Conservation (phyloP, 1,140 invertebrate genomes). For the Diorhabda elongata region DNA sequence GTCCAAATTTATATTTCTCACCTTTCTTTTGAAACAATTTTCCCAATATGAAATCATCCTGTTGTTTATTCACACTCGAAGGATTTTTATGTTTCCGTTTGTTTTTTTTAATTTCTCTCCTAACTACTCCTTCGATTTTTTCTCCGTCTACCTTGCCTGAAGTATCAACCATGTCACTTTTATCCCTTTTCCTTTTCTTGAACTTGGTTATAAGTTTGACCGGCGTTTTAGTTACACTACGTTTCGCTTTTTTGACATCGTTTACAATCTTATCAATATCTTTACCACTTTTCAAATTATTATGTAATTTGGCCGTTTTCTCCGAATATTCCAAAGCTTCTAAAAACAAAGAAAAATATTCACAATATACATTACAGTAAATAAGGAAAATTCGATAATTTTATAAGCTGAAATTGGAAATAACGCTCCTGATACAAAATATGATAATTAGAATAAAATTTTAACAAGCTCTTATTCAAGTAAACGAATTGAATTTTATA, state of each 20-base stretch:
- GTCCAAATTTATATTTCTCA: not conserved
- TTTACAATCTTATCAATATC: conserved; percentile 22
- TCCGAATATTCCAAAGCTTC: conserved; percentile 53
- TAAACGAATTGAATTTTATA: not conserved
- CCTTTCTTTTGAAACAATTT: conserved; percentile 55
- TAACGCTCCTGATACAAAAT: too few species aligned
- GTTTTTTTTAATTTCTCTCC: conserved; percentile 37
- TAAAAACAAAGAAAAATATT: not conserved
- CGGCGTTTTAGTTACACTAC: conserved; percentile 29
- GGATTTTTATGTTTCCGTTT: conserved; percentile 24
- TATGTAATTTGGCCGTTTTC: conserved; percentile 50
- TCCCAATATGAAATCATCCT: conserved; percentile 57
- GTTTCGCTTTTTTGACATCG: conserved; percentile 18
- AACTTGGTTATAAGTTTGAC: conserved; percentile 7
- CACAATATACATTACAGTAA: too few species aligned
- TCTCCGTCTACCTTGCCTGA: conserved; percentile 43
- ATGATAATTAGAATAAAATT: too few species aligned
- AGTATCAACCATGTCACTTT: conserved; percentile 41
- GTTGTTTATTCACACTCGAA: conserved; percentile 22
- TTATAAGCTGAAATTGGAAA: too few species aligned
- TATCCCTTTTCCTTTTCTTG: conserved; percentile 34
- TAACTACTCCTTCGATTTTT: conserved; percentile 41
- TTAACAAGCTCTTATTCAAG: too few species aligned
- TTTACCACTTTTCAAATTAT: conserved; percentile 32
- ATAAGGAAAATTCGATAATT: too few species aligned